These are phyloP conservation scores for Gambelia wislizenii DNA, from an alignment of 2,797 vertebrate genomes.

Conservation along the genomic window DNA sequence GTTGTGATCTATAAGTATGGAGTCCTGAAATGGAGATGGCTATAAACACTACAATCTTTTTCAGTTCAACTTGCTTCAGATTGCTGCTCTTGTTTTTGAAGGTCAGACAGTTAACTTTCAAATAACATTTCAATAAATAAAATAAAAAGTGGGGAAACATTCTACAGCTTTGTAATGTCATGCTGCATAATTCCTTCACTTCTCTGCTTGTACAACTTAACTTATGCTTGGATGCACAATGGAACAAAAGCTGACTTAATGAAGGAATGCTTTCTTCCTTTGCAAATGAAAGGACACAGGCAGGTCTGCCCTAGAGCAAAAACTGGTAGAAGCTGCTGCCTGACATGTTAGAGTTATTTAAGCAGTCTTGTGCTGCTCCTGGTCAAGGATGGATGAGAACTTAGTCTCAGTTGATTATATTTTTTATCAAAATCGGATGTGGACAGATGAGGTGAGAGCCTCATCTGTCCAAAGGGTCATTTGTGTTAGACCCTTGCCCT, in stretches of 20 bases:
- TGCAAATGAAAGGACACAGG: background rate
- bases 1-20: background rate
- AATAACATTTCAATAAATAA: slow-evolving; percentile 4
- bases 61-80: background rate
- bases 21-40: background rate
- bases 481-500: too few relatives aligned
- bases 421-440: too few relatives aligned
- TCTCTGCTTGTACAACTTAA: background rate
- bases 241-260: background rate
- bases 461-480: too few relatives aligned
- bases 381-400: background rate
- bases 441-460: too few relatives aligned
- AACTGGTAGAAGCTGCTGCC: too few relatives aligned
- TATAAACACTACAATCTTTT: background rate
- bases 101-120: background rate
- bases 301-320: background rate
- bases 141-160: background rate
- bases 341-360: background rate
- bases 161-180: background rate
- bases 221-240: background rate
- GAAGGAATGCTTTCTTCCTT: background rate
- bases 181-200: background rate
- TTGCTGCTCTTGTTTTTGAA: background rate
- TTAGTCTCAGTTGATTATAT: too few relatives aligned
- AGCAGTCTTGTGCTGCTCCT: background rate